Base-by-base conservation (phyloP, 2,888 invertebrate genomes). In the Helleia helle region DNA sequence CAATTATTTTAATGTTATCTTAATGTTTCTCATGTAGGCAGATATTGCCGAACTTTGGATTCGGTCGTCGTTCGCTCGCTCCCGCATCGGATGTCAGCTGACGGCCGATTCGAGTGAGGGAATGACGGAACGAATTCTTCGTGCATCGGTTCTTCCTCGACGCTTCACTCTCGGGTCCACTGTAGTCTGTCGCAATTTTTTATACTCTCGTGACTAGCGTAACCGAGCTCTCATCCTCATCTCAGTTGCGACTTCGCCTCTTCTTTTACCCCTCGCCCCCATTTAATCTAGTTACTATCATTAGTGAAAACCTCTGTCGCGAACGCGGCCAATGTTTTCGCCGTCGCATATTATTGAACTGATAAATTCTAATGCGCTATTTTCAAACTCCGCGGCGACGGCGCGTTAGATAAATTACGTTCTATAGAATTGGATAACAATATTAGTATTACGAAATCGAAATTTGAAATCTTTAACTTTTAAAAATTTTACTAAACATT, bases 1-100 rank as follows among this genome's bases (percentile, higher is more conserved):
- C 92, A 92, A 92, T 92, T 93, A 91, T 91, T 91, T 91, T 89
- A 87, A 89, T 88, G 87, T 89, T 39, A 72, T 83, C 81, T 80
- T 88, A 87, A 86, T 76, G 75, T 85, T 84, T 75, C 73, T 77
- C 76, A 74, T 68, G 71, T 75, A 71, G 80, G 76, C 83, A 77
- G 71, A 57, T 65, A 56, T 68, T 64, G 73, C 73, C 76, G 58
- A 56, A 62, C 56, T 65, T 67, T 56, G 65, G 63, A 57, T 59
- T 62, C 66, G 62, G 56, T 54, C 51, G 55, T 51, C 48, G 47
- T 42, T 50, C 49, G 43, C 50, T 51, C 54, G 46, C 49, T 43
- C 25, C 31, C 31, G 11, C 2, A 22, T 2, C 22, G 22, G 22
- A 22, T 7, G n/a, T n/a, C n/a, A n/a, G n/a, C 3, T 22, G 22